Percentiles rank a stretch among this genome's conserved stretches.
Evolutionary conservation across 2,888 invertebrate species (phyloP).

Genomic region (Euproctis similis): DNA sequence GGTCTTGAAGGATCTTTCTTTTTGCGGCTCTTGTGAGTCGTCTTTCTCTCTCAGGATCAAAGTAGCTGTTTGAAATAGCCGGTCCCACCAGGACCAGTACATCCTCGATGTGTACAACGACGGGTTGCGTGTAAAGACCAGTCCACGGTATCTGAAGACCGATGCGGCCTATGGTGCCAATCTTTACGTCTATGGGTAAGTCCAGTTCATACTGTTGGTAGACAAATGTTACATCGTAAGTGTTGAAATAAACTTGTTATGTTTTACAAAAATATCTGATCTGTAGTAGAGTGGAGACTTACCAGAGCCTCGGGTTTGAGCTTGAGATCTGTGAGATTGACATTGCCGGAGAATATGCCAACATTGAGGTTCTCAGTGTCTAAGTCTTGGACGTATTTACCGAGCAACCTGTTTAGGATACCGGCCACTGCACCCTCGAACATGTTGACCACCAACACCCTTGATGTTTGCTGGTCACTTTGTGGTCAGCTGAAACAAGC

Average conservation of each 20-base stretch:
- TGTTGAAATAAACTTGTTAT: too few species aligned
- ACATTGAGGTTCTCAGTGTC: constrained; percentile 89
- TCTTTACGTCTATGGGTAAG: constrained; percentile 87
- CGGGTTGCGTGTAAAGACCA: constrained; percentile 82
- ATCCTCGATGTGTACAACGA: constrained; percentile 84
- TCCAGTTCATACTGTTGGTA: constrained; percentile 84
- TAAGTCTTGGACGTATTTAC: constrained; percentile 87
- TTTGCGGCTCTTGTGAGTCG: constrained; percentile 83
- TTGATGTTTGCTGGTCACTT: too few species aligned
- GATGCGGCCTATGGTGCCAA: constrained; percentile 85
- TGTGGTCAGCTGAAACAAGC: constrained; percentile 12
- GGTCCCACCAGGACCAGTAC: constrained; percentile 85
- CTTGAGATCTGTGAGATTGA: constrained; percentile 84
- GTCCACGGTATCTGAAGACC: constrained; percentile 87
- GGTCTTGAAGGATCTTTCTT: constrained; percentile 79
- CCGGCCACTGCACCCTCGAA: constrained; percentile 87
- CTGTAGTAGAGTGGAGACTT: too few species aligned
- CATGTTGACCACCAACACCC: too few species aligned
- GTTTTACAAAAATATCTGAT: too few species aligned
- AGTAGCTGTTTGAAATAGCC: constrained; percentile 79
- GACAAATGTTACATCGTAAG: too few species aligned
- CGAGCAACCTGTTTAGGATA: constrained; percentile 85
- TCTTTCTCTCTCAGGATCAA: constrained; percentile 84
- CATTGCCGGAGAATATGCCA: constrained; percentile 88
- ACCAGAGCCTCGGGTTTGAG: constrained; percentile 89